A percentile compares a stretch with the other conserved stretches of the same genome.
phyloP scores from a whole-genome alignment of 2,888 invertebrate genomes.

The Machimus atricapillus region DNA sequence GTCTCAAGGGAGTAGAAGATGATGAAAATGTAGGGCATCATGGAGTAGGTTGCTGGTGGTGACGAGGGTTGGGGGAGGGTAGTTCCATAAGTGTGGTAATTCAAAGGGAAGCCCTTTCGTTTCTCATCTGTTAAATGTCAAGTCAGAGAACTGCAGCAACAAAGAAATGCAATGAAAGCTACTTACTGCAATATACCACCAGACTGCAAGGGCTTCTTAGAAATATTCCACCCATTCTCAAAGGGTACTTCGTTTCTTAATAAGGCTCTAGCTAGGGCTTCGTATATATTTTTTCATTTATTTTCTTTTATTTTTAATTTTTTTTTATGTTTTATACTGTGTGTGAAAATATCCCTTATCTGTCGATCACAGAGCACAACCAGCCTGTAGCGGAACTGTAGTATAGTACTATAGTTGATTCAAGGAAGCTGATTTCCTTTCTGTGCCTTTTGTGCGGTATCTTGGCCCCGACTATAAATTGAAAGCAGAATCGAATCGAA shows the following conservation, averaged over 20 bases:
- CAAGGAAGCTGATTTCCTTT: not conserved
- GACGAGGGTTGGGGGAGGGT: no score
- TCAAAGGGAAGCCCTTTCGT: not conserved
- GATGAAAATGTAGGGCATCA: not conserved
- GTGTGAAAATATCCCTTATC: not conserved
- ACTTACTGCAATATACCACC: not conserved
- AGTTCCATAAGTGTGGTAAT: not conserved
- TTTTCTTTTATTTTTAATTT: not conserved
- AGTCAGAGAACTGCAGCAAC: not conserved
- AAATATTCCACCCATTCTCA: not conserved
- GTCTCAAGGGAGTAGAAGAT: not conserved
- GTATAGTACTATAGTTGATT: not conserved
- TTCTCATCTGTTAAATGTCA: not conserved
- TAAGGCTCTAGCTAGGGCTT: not conserved
- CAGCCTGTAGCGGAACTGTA: not conserved
- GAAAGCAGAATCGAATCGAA: conserved; percentile 40
- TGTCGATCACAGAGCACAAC: not conserved
- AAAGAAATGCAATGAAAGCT: not conserved
- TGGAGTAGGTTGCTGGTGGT: not conserved
- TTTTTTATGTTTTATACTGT: not conserved
- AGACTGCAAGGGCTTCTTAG: not conserved
- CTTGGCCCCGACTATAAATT: not conserved
- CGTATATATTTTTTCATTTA: not conserved
- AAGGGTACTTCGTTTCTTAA: not conserved
- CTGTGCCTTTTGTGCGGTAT: not conserved